These are phyloP conservation scores for Ceuthmochares aereus DNA, from an alignment of 2,113 vertebrate genomes.

Conservation along the genomic window DNA sequence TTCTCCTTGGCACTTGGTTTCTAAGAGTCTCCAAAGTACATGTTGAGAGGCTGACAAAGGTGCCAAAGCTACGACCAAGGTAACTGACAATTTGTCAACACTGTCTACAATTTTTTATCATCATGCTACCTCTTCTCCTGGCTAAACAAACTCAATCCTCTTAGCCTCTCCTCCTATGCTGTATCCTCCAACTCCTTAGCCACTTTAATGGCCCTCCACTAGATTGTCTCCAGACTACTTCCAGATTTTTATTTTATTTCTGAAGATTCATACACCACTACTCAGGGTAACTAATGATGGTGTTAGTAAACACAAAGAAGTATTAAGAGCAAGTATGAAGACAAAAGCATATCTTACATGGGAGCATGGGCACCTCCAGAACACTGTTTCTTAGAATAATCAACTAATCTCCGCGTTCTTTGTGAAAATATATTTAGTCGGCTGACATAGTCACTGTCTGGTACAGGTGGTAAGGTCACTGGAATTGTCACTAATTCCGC, in stretches of 20 bases:
- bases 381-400: not conserved
- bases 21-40: not conserved
- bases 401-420: rapidly evolving
- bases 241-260: not conserved
- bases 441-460: constrained; percentile 21
- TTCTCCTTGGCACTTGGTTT: not conserved
- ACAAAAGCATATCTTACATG: constrained; percentile 49
- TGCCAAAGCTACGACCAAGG: not conserved
- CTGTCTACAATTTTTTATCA: not conserved
- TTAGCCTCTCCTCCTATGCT: not conserved
- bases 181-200: not conserved
- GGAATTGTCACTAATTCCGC: not conserved
- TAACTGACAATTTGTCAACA: not conserved
- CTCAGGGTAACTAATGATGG: not conserved
- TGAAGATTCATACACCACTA: not conserved
- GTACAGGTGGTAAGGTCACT: not conserved
- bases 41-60: not conserved
- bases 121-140: not conserved
- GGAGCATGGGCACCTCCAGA: not conserved
- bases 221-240: not conserved
- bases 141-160: not conserved
- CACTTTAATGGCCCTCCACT: not conserved
- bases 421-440: not conserved
- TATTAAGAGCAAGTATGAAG: not conserved
- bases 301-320: not conserved